These are phyloP conservation scores for Ophioninae sp. DNA, from an alignment of 2,888 invertebrate genomes.

Conservation along the genomic window DNA sequence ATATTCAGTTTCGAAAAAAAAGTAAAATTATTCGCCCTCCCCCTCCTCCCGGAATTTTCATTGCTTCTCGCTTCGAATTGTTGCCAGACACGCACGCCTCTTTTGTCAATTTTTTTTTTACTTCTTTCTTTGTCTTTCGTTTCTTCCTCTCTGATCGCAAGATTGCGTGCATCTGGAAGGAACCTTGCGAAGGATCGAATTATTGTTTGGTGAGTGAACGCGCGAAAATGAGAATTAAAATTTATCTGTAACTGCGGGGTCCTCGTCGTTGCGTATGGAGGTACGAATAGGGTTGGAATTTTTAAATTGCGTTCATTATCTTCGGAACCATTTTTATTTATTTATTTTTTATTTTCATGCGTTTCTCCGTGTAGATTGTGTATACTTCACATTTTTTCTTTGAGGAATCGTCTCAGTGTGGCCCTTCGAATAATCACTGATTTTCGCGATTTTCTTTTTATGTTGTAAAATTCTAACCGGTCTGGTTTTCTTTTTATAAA, in stretches of 20 bases:
- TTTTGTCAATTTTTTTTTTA: constrained; percentile 9
- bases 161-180: constrained; percentile 41
- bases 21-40: background rate
- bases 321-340: too few relatives aligned
- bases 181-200: constrained; percentile 30
- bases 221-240: constrained; percentile 45
- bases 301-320: too few relatives aligned
- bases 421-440: too few relatives aligned
- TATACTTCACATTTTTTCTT: too few relatives aligned
- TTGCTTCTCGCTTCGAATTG: constrained; percentile 34
- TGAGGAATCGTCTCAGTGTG: too few relatives aligned
- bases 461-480: too few relatives aligned
- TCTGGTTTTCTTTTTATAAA: too few relatives aligned
- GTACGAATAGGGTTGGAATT: constrained; percentile 12
- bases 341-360: too few relatives aligned
- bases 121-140: background rate
- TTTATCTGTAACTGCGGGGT: constrained; percentile 40
- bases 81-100: constrained; percentile 16
- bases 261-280: constrained; percentile 14
- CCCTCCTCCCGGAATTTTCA: background rate
- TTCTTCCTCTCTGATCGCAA: constrained; percentile 3
- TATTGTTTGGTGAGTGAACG: constrained; percentile 30
- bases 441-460: too few relatives aligned
- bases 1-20: constrained; percentile 3
- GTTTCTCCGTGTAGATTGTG: too few relatives aligned